phyloP scores from a whole-genome alignment of 2,113 vertebrate species.

The Mus spicilegus region DNA sequence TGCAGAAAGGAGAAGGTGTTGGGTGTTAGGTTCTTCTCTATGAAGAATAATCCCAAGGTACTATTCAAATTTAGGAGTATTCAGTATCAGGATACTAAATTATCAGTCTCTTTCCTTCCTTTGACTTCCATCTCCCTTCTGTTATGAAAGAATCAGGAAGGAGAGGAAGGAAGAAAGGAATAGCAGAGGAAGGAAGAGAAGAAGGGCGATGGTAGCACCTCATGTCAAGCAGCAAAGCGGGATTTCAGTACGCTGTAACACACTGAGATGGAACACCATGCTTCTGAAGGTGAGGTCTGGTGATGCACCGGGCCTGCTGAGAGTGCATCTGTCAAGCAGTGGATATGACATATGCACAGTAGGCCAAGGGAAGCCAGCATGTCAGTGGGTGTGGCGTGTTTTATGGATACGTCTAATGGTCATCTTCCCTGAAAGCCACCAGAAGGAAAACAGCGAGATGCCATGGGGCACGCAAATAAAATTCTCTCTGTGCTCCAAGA shows the following conservation, averaged over 20 bases:
- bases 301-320: neutral
- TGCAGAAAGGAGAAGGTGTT: neutral
- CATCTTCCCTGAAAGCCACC: neutral
- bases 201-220: no score
- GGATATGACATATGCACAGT: neutral
- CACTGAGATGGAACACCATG: neutral
- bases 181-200: no score
- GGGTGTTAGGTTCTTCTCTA: neutral
- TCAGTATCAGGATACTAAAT: neutral
- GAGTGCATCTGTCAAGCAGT: neutral
- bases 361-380: neutral
- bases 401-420: neutral
- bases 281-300: neutral
- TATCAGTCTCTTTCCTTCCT: neutral
- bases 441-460: neutral
- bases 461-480: neutral
- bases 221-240: neutral
- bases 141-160: neutral
- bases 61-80: neutral
- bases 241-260: neutral
- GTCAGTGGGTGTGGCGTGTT: neutral
- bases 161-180: no score
- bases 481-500: neutral
- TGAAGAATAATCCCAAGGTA: constrained; percentile 29
- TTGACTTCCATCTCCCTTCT: constrained; percentile 10